phyloP scores from a whole-genome alignment of 2,797 vertebrate genomes.

The Mus spretus region DNA sequence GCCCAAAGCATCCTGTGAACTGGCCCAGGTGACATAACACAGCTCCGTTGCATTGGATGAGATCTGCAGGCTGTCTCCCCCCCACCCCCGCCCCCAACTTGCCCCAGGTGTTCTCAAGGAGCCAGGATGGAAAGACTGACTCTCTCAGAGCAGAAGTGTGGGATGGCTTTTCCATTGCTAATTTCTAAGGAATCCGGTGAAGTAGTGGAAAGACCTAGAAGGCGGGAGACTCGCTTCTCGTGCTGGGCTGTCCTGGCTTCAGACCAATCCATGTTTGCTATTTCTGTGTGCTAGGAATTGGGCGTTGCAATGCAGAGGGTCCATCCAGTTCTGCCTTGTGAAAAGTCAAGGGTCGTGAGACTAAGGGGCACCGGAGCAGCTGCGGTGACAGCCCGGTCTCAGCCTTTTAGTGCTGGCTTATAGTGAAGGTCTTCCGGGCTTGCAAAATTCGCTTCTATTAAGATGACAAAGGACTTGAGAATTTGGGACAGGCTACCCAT shows the following conservation, averaged over 20 bases:
- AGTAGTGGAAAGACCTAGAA: constrained; percentile 76
- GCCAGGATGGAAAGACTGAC: constrained; percentile 73
- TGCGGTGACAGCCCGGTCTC: background rate
- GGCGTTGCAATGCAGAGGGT: background rate
- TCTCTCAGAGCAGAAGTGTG: background rate
- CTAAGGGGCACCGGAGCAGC: fast-evolving
- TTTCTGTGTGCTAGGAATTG: background rate
- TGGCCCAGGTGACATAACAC: background rate
- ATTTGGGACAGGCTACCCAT: background rate
- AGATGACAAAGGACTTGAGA: background rate
- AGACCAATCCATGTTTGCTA: background rate
- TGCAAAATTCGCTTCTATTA: background rate
- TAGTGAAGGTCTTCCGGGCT: background rate
- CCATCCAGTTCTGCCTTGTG: background rate
- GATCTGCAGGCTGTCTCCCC: background rate
- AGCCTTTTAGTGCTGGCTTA: background rate
- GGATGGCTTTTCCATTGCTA: constrained; percentile 75
- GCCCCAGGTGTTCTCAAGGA: constrained; percentile 62
- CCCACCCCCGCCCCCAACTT: background rate
- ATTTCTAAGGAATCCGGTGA: constrained; percentile 76
- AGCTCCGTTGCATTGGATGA: background rate
- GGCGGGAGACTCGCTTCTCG: background rate
- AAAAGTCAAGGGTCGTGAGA: background rate
- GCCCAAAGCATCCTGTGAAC: background rate
- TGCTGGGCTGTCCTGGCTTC: background rate